Evolutionary conservation across 2,888 invertebrate species (phyloP).

Genomic region (Mesorhabditis belari): DNA sequence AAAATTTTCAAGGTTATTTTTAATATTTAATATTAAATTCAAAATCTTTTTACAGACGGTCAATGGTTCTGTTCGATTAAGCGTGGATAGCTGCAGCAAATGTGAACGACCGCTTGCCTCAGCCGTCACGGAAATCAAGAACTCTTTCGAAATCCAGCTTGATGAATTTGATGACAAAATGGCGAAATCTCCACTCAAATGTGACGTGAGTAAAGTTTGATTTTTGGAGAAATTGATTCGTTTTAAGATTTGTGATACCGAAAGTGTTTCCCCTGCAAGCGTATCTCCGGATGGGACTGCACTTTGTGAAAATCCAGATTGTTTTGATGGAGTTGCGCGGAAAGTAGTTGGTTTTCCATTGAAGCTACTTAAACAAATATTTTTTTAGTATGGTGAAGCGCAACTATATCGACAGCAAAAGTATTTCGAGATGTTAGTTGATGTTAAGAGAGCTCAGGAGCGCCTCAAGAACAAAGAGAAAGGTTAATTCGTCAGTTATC

Average conservation of each 20-base stretch:
- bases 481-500: too few species aligned
- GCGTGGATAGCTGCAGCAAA: conserved; percentile 14
- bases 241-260: not conserved
- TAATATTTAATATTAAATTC: too few species aligned
- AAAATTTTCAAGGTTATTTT: too few species aligned
- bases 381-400: conserved; percentile 30
- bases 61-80: conserved; percentile 4
- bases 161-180: conserved; percentile 8
- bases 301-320: not conserved
- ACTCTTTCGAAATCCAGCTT: conserved; percentile 14
- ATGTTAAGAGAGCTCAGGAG: conserved; percentile 20
- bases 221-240: too few species aligned
- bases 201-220: not conserved
- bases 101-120: conserved; percentile 5
- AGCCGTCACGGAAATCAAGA: conserved; percentile 6
- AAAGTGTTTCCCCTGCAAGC: not conserved
- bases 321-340: not conserved
- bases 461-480: conserved; percentile 16
- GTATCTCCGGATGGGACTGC: too few species aligned
- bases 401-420: conserved; percentile 45
- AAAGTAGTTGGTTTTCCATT: not conserved
- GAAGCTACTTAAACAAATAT: conserved; percentile 4
- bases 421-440: conserved; percentile 34
- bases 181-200: too few species aligned
- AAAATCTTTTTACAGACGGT: not conserved